Evolutionary conservation across 2,888 invertebrate species (phyloP), one percentile per base, ranked within the genome.

Genomic region (Cheilosia variabilis): DNA sequence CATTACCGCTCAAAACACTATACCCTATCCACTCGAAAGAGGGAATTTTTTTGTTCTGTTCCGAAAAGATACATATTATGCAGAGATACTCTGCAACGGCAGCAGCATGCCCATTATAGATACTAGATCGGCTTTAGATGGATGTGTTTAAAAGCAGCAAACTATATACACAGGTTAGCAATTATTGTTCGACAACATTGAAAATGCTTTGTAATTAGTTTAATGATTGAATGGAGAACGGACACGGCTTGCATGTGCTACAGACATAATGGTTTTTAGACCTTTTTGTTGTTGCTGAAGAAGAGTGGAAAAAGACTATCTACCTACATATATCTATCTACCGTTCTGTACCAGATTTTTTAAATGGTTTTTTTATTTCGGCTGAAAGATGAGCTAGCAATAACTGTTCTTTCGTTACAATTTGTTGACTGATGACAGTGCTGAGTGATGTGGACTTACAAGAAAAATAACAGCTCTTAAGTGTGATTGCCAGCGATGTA

Each of bases 141-240:
- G 52, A 24, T 22, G 19, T 41, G 17, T 17, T 27, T 27, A 17
- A 37, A 31, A 5, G 37, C 27, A 47, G 41, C 37, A 66, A 68
- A 77, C 52, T 66, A 41, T 66, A 41, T 27, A 65, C 63, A 52
- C 52, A 24, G 53, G 68, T 57, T 45, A 58, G 37, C 57, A 69
- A 81, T 81, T 81, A 76, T 75, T 69, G 50, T 76, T 76, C 57
- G 76, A 63, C 43, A 73, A 66, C 60, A 50, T 31, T 53, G 34
- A 62, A 68, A 72, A 79, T 72, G 24, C 15, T 62, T 66, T 52
- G 66, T 43, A 58, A 79, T 73, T 79, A 73, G 41, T 60, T 72
- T 80, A 75, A 75, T 65, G 75, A 65, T 57, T 65, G 55, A 65
- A 62, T 57, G 41, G 68, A 31, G 58, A 50, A 60, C 47, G 37